A percentile compares a stretch with the other conserved stretches of the same genome.
These are phyloP conservation scores for Psix sp. DNA, from an alignment of 1,140 invertebrate species.

Conservation along the genomic window DNA sequence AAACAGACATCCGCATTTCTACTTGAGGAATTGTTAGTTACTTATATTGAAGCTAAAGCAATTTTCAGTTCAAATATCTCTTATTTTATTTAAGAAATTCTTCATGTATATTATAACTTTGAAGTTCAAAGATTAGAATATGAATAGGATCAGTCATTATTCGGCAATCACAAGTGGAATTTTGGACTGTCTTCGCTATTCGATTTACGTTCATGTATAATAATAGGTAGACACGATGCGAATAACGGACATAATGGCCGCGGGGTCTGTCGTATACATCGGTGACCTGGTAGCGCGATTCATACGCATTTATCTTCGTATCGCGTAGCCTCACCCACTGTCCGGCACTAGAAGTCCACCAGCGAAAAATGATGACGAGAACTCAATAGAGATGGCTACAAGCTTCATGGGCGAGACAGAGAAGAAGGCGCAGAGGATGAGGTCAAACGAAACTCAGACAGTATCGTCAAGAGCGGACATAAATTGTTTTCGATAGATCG, in stretches of 20 bases:
- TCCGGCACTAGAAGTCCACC: slow-evolving; percentile 52
- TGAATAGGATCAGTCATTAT: too few species aligned
- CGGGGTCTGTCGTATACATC: slow-evolving; percentile 58
- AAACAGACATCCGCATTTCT: too few species aligned
- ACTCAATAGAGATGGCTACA: slow-evolving; percentile 34
- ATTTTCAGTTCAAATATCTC: too few species aligned
- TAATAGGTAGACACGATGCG: slow-evolving; percentile 52
- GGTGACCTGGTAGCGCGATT: slow-evolving; percentile 60
- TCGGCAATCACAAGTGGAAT: too few species aligned
- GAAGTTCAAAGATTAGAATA: too few species aligned
- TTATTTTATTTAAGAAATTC: too few species aligned
- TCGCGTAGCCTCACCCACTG: slow-evolving; percentile 61
- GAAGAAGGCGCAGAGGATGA: slow-evolving; percentile 39
- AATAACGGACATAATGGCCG: slow-evolving; percentile 59
- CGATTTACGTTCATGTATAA: slow-evolving; percentile 43
- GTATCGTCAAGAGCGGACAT: slow-evolving; percentile 56
- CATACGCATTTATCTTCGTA: slow-evolving; percentile 63
- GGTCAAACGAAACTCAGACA: slow-evolving; percentile 54
- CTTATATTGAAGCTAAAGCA: too few species aligned
- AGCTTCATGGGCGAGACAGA: slow-evolving; percentile 12
- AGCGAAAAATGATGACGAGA: slow-evolving; percentile 52
- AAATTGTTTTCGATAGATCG: slow-evolving; percentile 57
- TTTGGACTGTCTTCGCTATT: slow-evolving; percentile 27
- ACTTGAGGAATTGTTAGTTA: too few species aligned
- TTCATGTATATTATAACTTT: too few species aligned